phyloP scores from a whole-genome alignment of 1,140 invertebrate species.

The Drosophila insularis region DNA sequence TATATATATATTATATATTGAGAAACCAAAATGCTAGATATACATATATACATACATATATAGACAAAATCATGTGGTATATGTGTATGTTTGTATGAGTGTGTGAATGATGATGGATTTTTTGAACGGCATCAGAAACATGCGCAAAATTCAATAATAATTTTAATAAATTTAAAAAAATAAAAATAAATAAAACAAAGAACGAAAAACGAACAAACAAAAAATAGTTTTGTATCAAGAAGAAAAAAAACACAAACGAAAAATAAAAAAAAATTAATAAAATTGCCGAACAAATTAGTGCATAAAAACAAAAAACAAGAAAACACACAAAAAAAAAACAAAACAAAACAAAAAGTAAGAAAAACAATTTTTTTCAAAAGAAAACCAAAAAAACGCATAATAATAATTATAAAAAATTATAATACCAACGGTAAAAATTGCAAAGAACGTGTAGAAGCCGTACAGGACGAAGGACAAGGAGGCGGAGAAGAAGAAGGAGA shows the following conservation, averaged over 20 bases:
- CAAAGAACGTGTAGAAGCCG: slow-evolving; percentile 1
- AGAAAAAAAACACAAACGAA: slow-evolving; percentile 9
- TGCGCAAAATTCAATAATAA: slow-evolving; percentile 73
- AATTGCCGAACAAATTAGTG: slow-evolving; percentile 73
- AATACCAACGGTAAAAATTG: slow-evolving; percentile 57
- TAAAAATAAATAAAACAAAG: slow-evolving; percentile 9
- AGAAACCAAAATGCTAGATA: slow-evolving; percentile 43
- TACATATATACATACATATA: slow-evolving; percentile 26
- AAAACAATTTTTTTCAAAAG: slow-evolving; percentile 64
- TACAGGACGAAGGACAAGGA: neutral
- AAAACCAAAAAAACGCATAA: slow-evolving; percentile 53
- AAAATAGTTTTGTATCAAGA: slow-evolving; percentile 70
- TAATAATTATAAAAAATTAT: slow-evolving; percentile 65
- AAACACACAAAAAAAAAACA: slow-evolving; percentile 28
- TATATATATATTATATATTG: neutral
- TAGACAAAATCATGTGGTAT: slow-evolving; percentile 11
- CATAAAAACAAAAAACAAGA: slow-evolving; percentile 40
- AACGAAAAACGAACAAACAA: slow-evolving; percentile 34
- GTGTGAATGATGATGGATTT: slow-evolving; percentile 29
- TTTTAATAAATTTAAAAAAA: slow-evolving; percentile 49
- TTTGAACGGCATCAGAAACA: slow-evolving; percentile 44
- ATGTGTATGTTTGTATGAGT: slow-evolving; percentile 32
- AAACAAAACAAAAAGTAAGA: slow-evolving; percentile 18
- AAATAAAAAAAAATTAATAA: neutral
- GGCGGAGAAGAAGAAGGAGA: slow-evolving; percentile 2